These are phyloP conservation scores for Cataglyphis albicans DNA, from an alignment of 2,888 invertebrate genomes.

Conservation along the genomic window DNA sequence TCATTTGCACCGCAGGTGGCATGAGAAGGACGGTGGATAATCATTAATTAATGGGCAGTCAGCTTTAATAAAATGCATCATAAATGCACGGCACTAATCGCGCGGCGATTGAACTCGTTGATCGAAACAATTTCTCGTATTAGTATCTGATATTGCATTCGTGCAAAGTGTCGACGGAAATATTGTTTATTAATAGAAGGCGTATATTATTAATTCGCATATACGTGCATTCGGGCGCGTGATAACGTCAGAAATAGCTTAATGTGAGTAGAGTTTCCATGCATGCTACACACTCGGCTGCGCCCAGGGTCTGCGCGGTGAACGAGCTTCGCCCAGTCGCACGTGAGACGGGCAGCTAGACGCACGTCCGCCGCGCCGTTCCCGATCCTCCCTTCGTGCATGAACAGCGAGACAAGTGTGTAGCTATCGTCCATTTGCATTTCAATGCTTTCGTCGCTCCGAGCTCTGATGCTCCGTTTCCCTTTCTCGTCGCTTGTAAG, in stretches of 20 bases:
- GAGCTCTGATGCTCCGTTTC: constrained; percentile 65
- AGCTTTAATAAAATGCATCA: constrained; percentile 52
- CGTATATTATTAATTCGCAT: constrained; percentile 38
- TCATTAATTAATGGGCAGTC: constrained; percentile 51
- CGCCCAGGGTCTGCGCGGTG: constrained; percentile 54
- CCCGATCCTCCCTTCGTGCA: constrained; percentile 54
- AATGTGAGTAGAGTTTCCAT: constrained; percentile 52
- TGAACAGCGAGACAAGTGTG: constrained; percentile 55
- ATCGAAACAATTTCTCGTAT: constrained; percentile 31
- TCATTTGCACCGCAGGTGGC: constrained; percentile 41
- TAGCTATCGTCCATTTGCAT: constrained; percentile 71
- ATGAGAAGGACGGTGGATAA: constrained; percentile 36
- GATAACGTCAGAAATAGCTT: constrained; percentile 44
- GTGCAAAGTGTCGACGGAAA: constrained; percentile 9
- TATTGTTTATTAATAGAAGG: constrained; percentile 38
- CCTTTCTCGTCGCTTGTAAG: constrained; percentile 57
- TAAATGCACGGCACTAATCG: constrained; percentile 49
- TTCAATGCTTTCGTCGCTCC: constrained; percentile 67
- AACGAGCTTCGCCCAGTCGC: constrained; percentile 58
- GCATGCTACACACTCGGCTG: constrained; percentile 49
- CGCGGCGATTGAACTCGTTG: constrained; percentile 37
- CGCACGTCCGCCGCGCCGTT: constrained; percentile 54
- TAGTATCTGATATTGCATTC: constrained; percentile 22
- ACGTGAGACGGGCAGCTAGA: constrained; percentile 65
- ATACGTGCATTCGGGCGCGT: constrained; percentile 1